Percentiles rank a stretch among this genome's conserved stretches.
Evolutionary conservation across 2,888 invertebrate species (phyloP).

Genomic region (Encarsia formosa): DNA sequence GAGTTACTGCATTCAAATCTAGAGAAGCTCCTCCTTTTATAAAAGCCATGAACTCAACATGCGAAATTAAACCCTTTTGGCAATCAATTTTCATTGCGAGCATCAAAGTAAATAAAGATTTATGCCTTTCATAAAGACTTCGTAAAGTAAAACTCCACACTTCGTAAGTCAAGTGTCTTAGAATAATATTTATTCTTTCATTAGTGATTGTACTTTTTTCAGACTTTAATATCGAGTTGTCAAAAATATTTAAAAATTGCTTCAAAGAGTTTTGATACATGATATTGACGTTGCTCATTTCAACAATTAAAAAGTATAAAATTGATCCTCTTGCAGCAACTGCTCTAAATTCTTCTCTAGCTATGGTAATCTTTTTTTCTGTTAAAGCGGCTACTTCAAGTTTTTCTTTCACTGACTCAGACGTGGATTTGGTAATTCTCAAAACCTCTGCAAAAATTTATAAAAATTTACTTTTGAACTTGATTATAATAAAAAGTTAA

Average conservation of each 20-base stretch:
- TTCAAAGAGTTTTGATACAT: slow-evolving; percentile 97
- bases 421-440: slow-evolving; percentile 76
- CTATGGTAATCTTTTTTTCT: slow-evolving; percentile 88
- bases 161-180: slow-evolving; percentile 84
- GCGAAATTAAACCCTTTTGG: slow-evolving; percentile 73
- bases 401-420: slow-evolving; percentile 93
- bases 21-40: slow-evolving; percentile 95
- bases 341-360: slow-evolving; percentile 91
- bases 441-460: slow-evolving; percentile 60
- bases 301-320: slow-evolving; percentile 91
- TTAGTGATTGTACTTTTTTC: slow-evolving; percentile 77
- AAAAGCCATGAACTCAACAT: slow-evolving; percentile 90
- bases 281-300: slow-evolving; percentile 93
- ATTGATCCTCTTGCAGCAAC: slow-evolving; percentile 93
- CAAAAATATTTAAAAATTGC: slow-evolving; percentile 90
- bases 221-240: slow-evolving; percentile 88
- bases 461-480: neutral
- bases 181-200: slow-evolving; percentile 84
- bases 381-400: slow-evolving; percentile 88
- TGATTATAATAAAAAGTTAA: neutral
- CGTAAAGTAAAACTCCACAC: slow-evolving; percentile 90
- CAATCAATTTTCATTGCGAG: slow-evolving; percentile 93
- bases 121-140: slow-evolving; percentile 90
- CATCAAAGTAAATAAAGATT: slow-evolving; percentile 88
- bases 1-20: slow-evolving; percentile 85